phyloP scores from a whole-genome alignment of 2,888 invertebrate species.

The Drosophila merina region DNA sequence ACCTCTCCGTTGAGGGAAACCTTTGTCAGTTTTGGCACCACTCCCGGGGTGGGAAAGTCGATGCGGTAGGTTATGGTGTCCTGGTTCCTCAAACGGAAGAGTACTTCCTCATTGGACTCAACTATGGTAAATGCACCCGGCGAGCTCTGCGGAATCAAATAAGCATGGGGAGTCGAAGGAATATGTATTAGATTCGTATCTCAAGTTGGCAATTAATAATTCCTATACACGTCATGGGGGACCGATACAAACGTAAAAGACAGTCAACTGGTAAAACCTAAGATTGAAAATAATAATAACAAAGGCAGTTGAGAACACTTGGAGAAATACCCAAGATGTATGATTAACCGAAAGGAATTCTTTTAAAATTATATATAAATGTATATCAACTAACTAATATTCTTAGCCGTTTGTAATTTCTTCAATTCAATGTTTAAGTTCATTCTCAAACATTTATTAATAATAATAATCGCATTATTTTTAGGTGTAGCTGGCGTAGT shows the following conservation, averaged over 20 bases:
- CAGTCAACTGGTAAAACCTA: conserved; percentile 37
- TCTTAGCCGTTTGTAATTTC: no score
- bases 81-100: conserved; percentile 64
- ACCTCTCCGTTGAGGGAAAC: conserved; percentile 85
- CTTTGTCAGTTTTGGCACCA: conserved; percentile 86
- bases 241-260: conserved; percentile 17
- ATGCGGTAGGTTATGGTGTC: conserved; percentile 85
- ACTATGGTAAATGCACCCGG: conserved; percentile 67
- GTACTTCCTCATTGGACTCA: conserved; percentile 54
- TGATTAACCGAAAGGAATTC: not conserved
- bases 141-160: conserved; percentile 57
- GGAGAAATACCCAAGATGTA: not conserved
- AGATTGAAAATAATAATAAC: conserved; percentile 3
- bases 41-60: conserved; percentile 86
- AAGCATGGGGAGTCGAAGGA: conserved; percentile 5
- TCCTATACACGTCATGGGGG: conserved; percentile 9
- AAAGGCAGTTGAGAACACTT: conserved; percentile 11
- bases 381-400: not conserved
- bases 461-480: not conserved
- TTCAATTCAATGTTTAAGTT: no score
- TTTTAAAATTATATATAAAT: not conserved
- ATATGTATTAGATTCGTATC: not conserved
- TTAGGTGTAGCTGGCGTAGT: not conserved
- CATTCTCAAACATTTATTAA: no score
- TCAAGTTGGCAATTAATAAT: not conserved